Evolutionary conservation across 2,797 vertebrate species (phyloP), one percentile per base, ranked within the genome.

Genomic region (Salmo trutta): DNA sequence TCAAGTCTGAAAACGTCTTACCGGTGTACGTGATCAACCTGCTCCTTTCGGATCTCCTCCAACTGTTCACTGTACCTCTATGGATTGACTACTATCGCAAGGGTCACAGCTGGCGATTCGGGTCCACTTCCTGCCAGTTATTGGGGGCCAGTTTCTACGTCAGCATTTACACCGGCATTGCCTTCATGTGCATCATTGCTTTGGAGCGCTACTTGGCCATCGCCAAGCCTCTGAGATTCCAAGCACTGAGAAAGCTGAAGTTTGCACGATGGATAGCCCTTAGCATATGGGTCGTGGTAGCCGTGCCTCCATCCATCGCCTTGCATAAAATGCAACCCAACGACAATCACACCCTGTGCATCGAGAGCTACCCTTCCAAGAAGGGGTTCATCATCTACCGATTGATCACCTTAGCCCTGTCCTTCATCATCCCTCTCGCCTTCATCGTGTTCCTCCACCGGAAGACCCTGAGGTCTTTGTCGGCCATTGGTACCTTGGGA

Each of bases 21-120:
- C 87, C 87, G 0, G 75, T 88, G 52, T 88, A 82, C 6, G 73
- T 88, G 53, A 83, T 88, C 51, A 88, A 85, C 82, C 72, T 88
- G 70, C 59, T 88, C 17, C 75, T 88, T 16, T 77, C 84, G 8
- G 82, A 88, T 47, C 82, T 87, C 33, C 74, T 84, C 10, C 87
- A 88, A 71, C 76, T 88, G 15, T 8, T 79, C 6, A 83, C 75
- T 21, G 53, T 88, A 1, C 85, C 87, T 4, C 21, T 88, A 53
- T 88, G 87, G 87, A 85, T 85, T 0, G 87, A 88, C 77, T 88
- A 85, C 53, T 88, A 88, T 36, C 75, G 75, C 15, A 83, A 54
- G 0, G 76, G 74, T 3, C 85, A 88, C 74, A 3, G 41, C 33
- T 88, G 85, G 85, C 78, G 75, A n/a, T 87, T 84, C 3, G 79